These are phyloP conservation scores for Drosophila tropicalis DNA, from an alignment of 1,140 invertebrate species.

Conservation along the genomic window DNA sequence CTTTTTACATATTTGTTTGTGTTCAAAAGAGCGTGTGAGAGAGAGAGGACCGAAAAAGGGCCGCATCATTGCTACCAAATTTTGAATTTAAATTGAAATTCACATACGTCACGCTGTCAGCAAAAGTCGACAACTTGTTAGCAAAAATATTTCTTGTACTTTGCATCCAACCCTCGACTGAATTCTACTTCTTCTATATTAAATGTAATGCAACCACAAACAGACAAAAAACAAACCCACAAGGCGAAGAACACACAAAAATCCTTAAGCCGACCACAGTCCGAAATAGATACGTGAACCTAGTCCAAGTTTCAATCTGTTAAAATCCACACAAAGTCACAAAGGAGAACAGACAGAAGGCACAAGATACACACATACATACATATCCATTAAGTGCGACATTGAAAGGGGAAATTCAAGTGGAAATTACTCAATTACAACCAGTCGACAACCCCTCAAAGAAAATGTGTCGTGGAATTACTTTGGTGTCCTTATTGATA, in stretches of 20 bases:
- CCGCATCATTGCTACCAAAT: slow-evolving; percentile 70
- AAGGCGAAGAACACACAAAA: slow-evolving; percentile 23
- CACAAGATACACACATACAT: too few relatives aligned
- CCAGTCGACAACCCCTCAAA: slow-evolving; percentile 24
- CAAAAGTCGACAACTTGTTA: slow-evolving; percentile 32
- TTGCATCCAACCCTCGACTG: slow-evolving; percentile 37
- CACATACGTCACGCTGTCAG: slow-evolving; percentile 73
- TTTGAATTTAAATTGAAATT: slow-evolving; percentile 76
- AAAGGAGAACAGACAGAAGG: slow-evolving; percentile 52
- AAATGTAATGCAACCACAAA: slow-evolving; percentile 78
- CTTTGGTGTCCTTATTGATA: slow-evolving; percentile 44
- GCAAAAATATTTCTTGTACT: slow-evolving; percentile 1
- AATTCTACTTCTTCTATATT: slow-evolving; percentile 61
- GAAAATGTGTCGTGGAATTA: slow-evolving; percentile 16
- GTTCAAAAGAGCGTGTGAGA: not conserved
- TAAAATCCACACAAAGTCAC: slow-evolving; percentile 78
- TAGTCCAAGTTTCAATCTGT: slow-evolving; percentile 58
- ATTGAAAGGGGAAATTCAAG: slow-evolving; percentile 81
- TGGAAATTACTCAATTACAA: slow-evolving; percentile 82
- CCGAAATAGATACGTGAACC: slow-evolving; percentile 55
- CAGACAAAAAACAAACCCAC: slow-evolving; percentile 60
- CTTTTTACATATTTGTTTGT: slow-evolving; percentile 40
- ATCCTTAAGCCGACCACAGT: slow-evolving; percentile 25
- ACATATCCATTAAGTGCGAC: too few relatives aligned
- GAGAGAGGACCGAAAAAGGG: slow-evolving; percentile 44